phyloP scores from a whole-genome alignment of 2,888 invertebrate species.

The Xestia sexstrigata region DNA sequence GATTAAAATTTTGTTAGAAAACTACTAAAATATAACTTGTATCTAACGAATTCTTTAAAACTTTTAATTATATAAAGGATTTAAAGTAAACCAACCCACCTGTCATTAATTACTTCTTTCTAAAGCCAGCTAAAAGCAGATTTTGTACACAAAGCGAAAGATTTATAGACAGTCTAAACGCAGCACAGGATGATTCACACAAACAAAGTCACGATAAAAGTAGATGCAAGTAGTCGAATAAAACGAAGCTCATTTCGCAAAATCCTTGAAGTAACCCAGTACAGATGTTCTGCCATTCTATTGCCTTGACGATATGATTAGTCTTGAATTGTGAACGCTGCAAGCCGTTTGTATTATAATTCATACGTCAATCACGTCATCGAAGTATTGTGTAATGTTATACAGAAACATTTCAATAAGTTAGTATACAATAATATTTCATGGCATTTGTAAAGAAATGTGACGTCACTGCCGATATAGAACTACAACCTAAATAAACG shows the following conservation, averaged over 20 bases:
- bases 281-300: conserved; percentile 76
- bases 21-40: no score
- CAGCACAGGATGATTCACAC: conserved; percentile 48
- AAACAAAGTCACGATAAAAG: conserved; percentile 47
- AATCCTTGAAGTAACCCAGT: conserved; percentile 71
- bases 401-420: conserved; percentile 51
- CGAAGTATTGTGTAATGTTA: conserved; percentile 57
- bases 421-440: conserved; percentile 41
- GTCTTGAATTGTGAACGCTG: conserved; percentile 73
- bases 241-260: conserved; percentile 70
- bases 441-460: conserved; percentile 40
- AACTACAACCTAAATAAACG: neutral
- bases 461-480: conserved; percentile 43
- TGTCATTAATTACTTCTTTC: conserved; percentile 3
- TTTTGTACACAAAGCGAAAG: conserved; percentile 29
- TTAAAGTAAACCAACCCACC: conserved; percentile 1
- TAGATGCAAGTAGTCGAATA: conserved; percentile 40
- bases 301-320: conserved; percentile 84
- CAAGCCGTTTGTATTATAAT: conserved; percentile 56
- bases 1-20: neutral
- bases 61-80: neutral
- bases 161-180: conserved; percentile 42
- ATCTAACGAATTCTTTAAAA: neutral
- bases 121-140: conserved; percentile 14
- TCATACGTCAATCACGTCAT: conserved; percentile 71